Base-by-base conservation (phyloP, 64 coral and sea anemone genomes). In the Orbicella faveolata region DNA sequence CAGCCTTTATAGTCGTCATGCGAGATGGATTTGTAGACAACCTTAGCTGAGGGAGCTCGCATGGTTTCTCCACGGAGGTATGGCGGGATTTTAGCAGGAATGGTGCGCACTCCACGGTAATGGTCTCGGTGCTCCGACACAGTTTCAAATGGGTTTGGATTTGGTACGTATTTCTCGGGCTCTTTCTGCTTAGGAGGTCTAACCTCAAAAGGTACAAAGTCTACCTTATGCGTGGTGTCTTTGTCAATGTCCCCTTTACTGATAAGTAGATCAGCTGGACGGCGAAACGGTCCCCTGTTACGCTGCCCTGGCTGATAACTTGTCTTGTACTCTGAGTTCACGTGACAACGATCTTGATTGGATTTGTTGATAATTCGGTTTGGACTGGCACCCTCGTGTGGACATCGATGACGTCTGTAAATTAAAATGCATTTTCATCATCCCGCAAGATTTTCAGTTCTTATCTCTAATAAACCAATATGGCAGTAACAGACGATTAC, bases 361-460 rank as follows among this genome's bases (percentile, higher is more conserved):
- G 90, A 90, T 33, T 98, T 98, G 85, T 98, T 98, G 23, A 98
- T 91, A 21, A 98, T 87, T 10, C 96, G 55, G 64, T 93, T 95
- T 54, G 88, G 96, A 41, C 90, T 84, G 17, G 90, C 75, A 17
- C 78, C 89, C 48, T 77, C 88, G 41, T 98, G 96, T 3, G 96
- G 96, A 75, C 96, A 98, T 16, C 96, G 96, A 57, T 98, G 96
- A 23, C 96, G 93, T 36, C 96, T 98, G 36, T 25, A 62, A 74
- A 16, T 23, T 9, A 70, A 70, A 13, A 85, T 12, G 54, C 57
- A 52, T 66, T 14, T 65, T 83, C 26, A 64, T 20, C 6, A 19
- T 73, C 10, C 61, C 12, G 39, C 30, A 37, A 20, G 17, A 0
- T 20, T 17, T 39, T 18, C 11, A 15, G 55, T 59, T 59, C 9